Conservation (phyloP, 2,113 vertebrate genomes). For the Sphaerodactylus townsendi region DNA sequence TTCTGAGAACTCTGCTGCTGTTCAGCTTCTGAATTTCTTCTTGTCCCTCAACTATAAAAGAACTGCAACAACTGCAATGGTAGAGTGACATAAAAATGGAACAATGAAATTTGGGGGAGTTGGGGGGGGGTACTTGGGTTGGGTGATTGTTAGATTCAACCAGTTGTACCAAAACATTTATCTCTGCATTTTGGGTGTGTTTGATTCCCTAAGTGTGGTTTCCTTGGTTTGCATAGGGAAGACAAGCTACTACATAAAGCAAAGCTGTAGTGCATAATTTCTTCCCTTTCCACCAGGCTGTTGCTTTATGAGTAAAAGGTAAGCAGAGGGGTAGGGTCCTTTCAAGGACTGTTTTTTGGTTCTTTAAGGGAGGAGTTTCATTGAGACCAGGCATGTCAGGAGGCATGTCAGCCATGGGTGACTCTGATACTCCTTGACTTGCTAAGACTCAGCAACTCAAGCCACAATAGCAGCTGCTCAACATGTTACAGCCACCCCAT, state of each 20-base stretch:
- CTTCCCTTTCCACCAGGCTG: not conserved
- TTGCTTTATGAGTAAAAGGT: too few relatives aligned
- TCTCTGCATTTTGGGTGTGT: not conserved
- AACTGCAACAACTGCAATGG: constrained; percentile 70
- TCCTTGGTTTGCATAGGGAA: not conserved
- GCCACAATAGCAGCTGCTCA: too few relatives aligned
- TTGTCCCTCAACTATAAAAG: constrained; percentile 72
- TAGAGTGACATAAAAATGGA: constrained; percentile 51
- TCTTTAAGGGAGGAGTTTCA: too few relatives aligned
- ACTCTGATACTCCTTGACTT: too few relatives aligned
- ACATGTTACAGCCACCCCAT: too few relatives aligned
- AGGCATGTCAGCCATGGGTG: too few relatives aligned
- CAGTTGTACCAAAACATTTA: too few relatives aligned
- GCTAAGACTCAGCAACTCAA: too few relatives aligned
- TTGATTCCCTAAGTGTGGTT: not conserved
- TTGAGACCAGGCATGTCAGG: too few relatives aligned
- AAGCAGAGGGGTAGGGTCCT: too few relatives aligned
- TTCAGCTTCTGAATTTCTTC: constrained; percentile 46
- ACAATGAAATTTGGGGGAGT: not conserved
- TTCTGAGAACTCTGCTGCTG: constrained; percentile 74
- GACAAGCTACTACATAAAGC: not conserved
- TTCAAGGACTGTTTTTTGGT: too few relatives aligned
- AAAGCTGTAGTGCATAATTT: not conserved
- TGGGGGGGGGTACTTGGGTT: not conserved
- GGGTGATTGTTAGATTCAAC: not conserved